Evolutionary conservation across 2,113 vertebrate genomes (phyloP).

Genomic region (Myiozetetes cayanensis): DNA sequence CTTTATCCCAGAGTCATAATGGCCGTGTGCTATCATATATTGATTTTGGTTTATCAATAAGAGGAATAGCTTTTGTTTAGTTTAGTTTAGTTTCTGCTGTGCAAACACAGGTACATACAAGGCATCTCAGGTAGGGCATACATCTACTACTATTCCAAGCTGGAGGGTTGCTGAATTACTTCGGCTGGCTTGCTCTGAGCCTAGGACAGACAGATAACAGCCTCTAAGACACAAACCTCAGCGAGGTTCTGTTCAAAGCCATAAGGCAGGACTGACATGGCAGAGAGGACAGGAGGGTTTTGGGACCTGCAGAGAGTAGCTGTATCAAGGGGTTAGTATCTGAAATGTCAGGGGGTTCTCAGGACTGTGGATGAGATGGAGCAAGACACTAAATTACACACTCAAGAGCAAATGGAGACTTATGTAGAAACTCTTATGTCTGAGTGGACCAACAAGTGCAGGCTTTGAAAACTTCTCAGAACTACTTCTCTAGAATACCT

Average conservation of each 20-base stretch:
- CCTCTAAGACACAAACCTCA: not conserved
- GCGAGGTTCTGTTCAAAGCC: not conserved
- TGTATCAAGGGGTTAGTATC: not conserved
- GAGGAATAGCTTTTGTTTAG: not conserved
- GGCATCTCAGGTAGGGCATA: not conserved
- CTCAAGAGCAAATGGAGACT: not conserved
- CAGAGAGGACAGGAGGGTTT: not conserved
- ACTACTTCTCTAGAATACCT: not conserved
- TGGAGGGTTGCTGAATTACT: not conserved
- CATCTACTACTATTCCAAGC: not conserved
- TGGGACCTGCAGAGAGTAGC: not conserved
- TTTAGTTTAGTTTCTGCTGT: not conserved
- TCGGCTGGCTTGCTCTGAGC: not conserved
- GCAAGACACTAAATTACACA: not conserved
- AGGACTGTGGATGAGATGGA: not conserved
- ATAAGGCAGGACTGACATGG: not conserved
- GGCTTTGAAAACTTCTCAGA: not conserved
- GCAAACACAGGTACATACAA: not conserved
- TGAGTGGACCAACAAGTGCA: not conserved
- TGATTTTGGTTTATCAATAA: not conserved
- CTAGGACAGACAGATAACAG: too few species aligned
- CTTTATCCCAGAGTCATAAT: not conserved
- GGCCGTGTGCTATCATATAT: not conserved
- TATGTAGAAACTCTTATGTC: not conserved
- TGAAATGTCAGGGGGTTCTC: not conserved